Evolutionary conservation across 2,113 vertebrate genomes (phyloP).

Genomic region (Eudyptes chrysolophus): DNA sequence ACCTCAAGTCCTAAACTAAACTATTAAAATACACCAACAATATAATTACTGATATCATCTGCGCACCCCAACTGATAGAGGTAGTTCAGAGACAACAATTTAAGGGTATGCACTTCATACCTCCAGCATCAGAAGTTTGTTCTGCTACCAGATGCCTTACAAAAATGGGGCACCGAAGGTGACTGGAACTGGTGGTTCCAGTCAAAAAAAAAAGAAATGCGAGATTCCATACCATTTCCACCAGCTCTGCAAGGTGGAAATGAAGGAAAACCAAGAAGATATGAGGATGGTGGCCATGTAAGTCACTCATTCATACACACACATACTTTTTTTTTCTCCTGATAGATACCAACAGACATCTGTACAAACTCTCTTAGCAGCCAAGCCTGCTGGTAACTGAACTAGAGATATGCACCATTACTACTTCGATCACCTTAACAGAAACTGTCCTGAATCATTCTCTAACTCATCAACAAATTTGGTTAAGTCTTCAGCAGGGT

Average conservation of each 20-base stretch:
- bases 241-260: not conserved
- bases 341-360: not conserved
- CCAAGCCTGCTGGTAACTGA: not conserved
- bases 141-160: not conserved
- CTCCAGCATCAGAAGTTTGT: not conserved
- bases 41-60: not conserved
- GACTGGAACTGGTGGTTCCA: not conserved
- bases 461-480: not conserved
- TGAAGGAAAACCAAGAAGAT: not conserved
- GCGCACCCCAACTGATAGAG: not conserved
- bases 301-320: not conserved
- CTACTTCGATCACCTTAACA: not conserved
- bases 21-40: not conserved
- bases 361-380: not conserved
- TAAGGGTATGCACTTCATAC: not conserved
- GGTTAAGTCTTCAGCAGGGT: not conserved
- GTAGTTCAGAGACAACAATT: not conserved
- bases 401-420: not conserved
- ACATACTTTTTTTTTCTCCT: rapidly evolving
- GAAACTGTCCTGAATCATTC: not conserved
- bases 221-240: not conserved
- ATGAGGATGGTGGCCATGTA: not conserved
- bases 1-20: not conserved
- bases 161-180: not conserved
- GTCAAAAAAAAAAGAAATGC: not conserved